A percentile compares a stretch with the other conserved stretches of the same genome.
Conservation (phyloP, 2,797 vertebrate genomes). For the Glossophaga mutica region DNA sequence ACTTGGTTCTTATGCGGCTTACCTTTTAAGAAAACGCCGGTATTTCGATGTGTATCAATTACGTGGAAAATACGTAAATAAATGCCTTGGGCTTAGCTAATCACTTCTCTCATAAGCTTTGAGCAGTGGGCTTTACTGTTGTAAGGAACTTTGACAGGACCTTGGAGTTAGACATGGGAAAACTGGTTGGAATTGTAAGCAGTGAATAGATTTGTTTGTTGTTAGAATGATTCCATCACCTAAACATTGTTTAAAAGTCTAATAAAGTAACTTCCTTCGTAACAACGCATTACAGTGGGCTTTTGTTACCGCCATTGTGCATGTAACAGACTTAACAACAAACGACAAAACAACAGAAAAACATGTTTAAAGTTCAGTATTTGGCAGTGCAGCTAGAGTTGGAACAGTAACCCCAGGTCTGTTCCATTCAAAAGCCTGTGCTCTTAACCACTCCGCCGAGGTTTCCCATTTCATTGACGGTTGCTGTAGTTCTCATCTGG, state of each 20-base stretch:
- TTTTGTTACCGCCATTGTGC: background rate
- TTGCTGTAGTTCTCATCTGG: background rate
- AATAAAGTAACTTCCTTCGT: constrained; percentile 60
- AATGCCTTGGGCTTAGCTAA: background rate
- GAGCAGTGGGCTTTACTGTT: constrained; percentile 16
- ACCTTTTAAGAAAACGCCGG: constrained; percentile 11
- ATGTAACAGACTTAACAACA: background rate
- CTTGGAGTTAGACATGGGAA: constrained; percentile 10
- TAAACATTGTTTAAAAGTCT: constrained; percentile 53
- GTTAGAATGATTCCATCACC: constrained; percentile 20
- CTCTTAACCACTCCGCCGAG: background rate
- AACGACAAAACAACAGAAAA: background rate
- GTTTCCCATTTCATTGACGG: background rate
- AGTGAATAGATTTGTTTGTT: constrained; percentile 10
- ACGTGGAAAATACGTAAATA: constrained; percentile 21
- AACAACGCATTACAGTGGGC: constrained; percentile 26
- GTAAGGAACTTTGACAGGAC: background rate
- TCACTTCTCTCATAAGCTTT: background rate
- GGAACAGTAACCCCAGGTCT: background rate
- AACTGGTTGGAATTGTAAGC: constrained; percentile 52
- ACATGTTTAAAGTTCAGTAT: background rate
- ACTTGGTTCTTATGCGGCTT: constrained; percentile 6
- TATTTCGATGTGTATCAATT: constrained; percentile 25
- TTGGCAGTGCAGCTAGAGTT: background rate
- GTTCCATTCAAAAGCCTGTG: background rate